Evolutionary conservation across 1,140 invertebrate species (phyloP).

Genomic region (Patella vulgata): DNA sequence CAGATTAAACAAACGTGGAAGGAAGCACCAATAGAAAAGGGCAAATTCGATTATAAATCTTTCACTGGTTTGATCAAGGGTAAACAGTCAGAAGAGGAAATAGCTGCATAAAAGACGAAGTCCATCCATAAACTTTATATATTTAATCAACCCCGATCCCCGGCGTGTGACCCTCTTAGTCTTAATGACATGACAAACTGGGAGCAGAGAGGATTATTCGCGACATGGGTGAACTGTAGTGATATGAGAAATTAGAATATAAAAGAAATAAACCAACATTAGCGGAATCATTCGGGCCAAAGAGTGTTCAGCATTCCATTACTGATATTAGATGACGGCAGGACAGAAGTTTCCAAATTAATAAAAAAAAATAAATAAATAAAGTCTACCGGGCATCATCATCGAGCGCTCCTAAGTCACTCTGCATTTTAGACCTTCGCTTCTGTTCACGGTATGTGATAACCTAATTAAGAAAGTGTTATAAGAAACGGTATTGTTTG

Average conservation of each 20-base stretch:
- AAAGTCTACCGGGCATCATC: neutral
- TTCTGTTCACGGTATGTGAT: neutral
- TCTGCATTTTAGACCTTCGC: neutral
- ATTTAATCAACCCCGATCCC: neutral
- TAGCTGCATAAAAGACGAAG: neutral
- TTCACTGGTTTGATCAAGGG: slow-evolving; percentile 85
- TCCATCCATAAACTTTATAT: neutral
- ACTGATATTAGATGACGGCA: slow-evolving; percentile 3
- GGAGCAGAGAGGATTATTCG: neutral
- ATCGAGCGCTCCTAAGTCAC: neutral
- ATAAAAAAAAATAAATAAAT: neutral
- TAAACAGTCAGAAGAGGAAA: slow-evolving; percentile 54
- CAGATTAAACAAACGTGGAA: slow-evolving; percentile 92
- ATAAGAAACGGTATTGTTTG: neutral
- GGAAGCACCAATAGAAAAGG: slow-evolving; percentile 93
- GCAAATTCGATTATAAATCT: slow-evolving; percentile 89
- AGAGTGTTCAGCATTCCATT: slow-evolving; percentile 25
- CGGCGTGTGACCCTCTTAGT: slow-evolving; percentile 1
- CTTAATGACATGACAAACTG: neutral
- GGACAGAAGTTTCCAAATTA: neutral
- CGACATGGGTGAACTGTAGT: neutral
- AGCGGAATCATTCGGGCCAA: slow-evolving; percentile 17
- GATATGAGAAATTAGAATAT: neutral
- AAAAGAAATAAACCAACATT: neutral
- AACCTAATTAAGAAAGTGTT: too few relatives aligned